These are phyloP conservation scores for Ostrea denselamellosa DNA, from an alignment of 1,140 invertebrate species.

Conservation along the genomic window DNA sequence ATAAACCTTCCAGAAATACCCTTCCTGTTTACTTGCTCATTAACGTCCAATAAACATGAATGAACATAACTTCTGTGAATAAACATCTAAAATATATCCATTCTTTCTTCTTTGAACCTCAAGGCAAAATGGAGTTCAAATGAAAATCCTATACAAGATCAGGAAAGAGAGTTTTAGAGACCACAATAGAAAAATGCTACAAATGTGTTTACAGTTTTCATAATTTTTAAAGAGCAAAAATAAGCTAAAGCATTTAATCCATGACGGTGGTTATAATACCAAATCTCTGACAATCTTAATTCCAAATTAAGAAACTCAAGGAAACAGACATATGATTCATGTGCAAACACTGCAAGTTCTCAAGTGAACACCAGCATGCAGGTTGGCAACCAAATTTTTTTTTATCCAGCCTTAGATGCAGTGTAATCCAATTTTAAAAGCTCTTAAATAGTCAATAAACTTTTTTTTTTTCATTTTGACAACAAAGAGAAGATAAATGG, in stretches of 20 bases:
- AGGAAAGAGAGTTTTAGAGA: not conserved
- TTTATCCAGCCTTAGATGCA: not conserved
- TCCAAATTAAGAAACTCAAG: not conserved
- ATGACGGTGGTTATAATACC: slow-evolving; percentile 16
- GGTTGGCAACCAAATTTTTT: slow-evolving; percentile 23
- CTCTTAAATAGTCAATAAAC: slow-evolving; percentile 33
- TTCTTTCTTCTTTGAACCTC: not conserved
- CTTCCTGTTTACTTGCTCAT: not conserved
- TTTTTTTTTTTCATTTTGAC: not conserved
- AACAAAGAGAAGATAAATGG: slow-evolving; percentile 17
- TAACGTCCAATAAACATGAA: slow-evolving; percentile 21
- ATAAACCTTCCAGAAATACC: not conserved
- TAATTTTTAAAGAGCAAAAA: slow-evolving; percentile 1
- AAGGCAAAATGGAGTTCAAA: not conserved
- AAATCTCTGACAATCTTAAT: not conserved
- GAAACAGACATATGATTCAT: slow-evolving; percentile 36
- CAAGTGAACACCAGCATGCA: not conserved
- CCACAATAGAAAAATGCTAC: slow-evolving; percentile 13
- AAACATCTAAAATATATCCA: not conserved
- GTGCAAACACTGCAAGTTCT: not conserved
- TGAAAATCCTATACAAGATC: not conserved
- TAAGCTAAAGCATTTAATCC: slow-evolving; percentile 16
- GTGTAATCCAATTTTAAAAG: slow-evolving; percentile 22
- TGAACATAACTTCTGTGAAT: not conserved
- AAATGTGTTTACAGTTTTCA: not conserved